Percentiles rank a stretch among this genome's conserved stretches.
These are phyloP conservation scores for Netelia virgata DNA, from an alignment of 2,888 invertebrate genomes.

Conservation along the genomic window DNA sequence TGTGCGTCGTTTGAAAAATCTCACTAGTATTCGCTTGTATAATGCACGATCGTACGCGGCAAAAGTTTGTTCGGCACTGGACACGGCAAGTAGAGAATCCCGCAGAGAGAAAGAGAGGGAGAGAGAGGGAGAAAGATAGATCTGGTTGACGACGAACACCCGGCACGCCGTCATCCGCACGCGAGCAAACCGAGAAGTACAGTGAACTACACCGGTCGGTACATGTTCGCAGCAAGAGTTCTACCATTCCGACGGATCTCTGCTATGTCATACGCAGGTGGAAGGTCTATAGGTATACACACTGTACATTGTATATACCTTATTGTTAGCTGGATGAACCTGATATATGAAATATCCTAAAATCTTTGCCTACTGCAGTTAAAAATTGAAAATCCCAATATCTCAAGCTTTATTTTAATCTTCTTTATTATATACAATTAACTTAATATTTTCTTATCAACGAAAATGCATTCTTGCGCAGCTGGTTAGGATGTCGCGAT, in stretches of 20 bases:
- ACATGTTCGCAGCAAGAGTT: neutral
- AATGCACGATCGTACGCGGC: constrained; percentile 40
- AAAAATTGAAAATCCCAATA: too few relatives aligned
- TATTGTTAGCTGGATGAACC: too few relatives aligned
- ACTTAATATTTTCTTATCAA: constrained; percentile 47
- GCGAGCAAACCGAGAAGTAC: constrained; percentile 50
- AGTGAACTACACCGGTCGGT: neutral
- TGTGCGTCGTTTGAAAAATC: neutral
- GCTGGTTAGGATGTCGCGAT: constrained; percentile 35
- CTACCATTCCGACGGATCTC: neutral
- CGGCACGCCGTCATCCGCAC: constrained; percentile 55
- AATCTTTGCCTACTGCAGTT: too few relatives aligned
- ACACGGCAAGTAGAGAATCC: neutral
- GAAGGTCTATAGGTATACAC: too few relatives aligned
- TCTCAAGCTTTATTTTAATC: neutral
- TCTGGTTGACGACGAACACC: constrained; percentile 26
- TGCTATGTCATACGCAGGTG: too few relatives aligned
- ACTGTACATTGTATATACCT: too few relatives aligned
- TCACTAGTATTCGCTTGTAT: neutral
- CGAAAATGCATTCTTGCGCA: constrained; percentile 13
- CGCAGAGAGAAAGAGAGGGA: neutral
- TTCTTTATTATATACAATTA: constrained; percentile 58
- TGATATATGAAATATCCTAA: too few relatives aligned
- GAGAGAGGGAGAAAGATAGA: neutral
- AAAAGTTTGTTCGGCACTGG: constrained; percentile 64